Percentiles rank a stretch among this genome's conserved stretches.
Evolutionary conservation across 2,113 vertebrate species (phyloP).

Genomic region (Hepsetus odoe): DNA sequence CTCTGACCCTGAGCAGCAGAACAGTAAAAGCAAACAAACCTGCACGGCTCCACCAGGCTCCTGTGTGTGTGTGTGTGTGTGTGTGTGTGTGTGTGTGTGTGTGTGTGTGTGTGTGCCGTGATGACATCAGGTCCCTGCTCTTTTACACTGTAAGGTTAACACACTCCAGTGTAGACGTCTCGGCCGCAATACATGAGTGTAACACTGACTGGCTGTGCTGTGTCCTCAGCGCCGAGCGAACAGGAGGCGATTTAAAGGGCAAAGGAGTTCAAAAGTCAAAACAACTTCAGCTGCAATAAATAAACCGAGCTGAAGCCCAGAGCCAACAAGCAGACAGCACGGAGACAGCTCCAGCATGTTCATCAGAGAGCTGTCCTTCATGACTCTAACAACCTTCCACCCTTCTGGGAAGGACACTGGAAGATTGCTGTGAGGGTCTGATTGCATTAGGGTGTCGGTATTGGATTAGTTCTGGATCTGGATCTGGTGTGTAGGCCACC

Average conservation of each 20-base stretch:
- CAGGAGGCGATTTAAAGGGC: not conserved
- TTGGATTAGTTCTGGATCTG: no score
- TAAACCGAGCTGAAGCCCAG: not conserved
- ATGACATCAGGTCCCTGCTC: conserved; percentile 24
- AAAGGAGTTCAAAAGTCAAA: not conserved
- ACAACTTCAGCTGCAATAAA: not conserved
- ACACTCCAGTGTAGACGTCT: not conserved
- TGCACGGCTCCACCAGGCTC: not conserved
- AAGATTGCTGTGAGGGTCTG: no score
- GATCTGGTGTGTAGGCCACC: no score
- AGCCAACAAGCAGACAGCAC: not conserved
- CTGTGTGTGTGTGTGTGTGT: not conserved
- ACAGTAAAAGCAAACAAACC: not conserved
- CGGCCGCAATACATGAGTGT: conserved; percentile 24
- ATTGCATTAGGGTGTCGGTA: no score
- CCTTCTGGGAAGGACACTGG: no score
- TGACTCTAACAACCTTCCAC: no score
- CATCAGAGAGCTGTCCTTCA: no score
- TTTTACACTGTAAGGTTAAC: conserved; percentile 6
- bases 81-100: not conserved
- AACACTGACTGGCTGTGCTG: not conserved
- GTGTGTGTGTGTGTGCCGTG: not conserved
- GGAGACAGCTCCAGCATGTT: not conserved
- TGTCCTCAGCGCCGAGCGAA: not conserved
- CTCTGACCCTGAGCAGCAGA: not conserved